Percentiles rank a stretch among this genome's conserved stretches.
Conservation (phyloP, 1,140 invertebrate genomes). For the Hermetia illucens region DNA sequence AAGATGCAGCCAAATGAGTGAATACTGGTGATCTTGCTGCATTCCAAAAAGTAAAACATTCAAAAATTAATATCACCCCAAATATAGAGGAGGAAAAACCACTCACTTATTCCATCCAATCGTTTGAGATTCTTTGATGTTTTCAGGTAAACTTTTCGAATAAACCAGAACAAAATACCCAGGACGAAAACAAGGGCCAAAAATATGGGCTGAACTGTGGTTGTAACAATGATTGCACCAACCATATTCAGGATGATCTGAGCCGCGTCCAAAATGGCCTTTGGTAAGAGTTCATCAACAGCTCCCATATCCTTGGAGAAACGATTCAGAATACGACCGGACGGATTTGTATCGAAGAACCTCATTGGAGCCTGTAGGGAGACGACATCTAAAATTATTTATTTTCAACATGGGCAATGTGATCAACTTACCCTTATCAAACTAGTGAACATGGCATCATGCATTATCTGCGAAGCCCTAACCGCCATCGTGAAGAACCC, state of each 20-base stretch:
- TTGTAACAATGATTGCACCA: constrained; percentile 45
- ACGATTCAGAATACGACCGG: constrained; percentile 51
- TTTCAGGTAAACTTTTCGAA: constrained; percentile 59
- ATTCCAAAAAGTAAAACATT: constrained; percentile 5
- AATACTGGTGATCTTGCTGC: constrained; percentile 60
- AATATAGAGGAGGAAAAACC: constrained; percentile 7
- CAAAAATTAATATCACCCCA: too few relatives aligned
- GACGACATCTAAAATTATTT: constrained; percentile 59
- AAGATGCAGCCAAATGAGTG: constrained; percentile 51
- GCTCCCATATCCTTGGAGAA: constrained; percentile 63
- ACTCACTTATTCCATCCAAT: constrained; percentile 68
- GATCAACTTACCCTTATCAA: constrained; percentile 32
- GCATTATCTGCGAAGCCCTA: constrained; percentile 3
- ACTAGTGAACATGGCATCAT: constrained; percentile 3
- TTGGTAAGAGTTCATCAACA: constrained; percentile 74
- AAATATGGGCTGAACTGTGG: constrained; percentile 54
- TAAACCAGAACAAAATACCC: constrained; percentile 48
- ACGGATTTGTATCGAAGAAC: constrained; percentile 63
- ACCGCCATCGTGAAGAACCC: constrained; percentile 3
- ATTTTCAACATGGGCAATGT: neutral
- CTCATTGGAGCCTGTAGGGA: constrained; percentile 40
- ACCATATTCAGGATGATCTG: constrained; percentile 46
- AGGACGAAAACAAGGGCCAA: constrained; percentile 53
- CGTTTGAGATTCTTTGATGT: constrained; percentile 72
- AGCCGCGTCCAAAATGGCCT: constrained; percentile 58